A percentile compares a stretch with the other conserved stretches of the same genome.
These are phyloP conservation scores for Tinea semifulvella DNA, from an alignment of 2,888 invertebrate genomes.

Conservation along the genomic window DNA sequence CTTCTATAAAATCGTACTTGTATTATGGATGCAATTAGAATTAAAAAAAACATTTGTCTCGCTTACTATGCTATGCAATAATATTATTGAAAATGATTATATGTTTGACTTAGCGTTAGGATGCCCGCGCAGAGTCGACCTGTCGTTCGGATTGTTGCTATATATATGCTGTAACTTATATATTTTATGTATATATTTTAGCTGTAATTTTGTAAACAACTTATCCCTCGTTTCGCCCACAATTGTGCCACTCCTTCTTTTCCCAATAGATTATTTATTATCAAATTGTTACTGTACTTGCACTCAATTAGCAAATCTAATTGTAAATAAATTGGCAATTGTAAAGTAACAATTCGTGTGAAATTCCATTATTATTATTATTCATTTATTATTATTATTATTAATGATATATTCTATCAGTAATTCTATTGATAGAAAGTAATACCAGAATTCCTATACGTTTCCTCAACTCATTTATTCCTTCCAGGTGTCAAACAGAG, in stretches of 20 bases:
- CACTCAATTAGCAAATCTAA: too few species aligned
- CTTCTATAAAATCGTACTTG: slow-evolving; percentile 8
- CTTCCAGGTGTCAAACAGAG: too few species aligned
- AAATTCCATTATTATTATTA: not conserved
- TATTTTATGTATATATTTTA: not conserved
- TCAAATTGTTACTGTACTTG: slow-evolving; percentile 2
- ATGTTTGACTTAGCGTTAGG: slow-evolving; percentile 55
- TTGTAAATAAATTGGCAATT: too few species aligned
- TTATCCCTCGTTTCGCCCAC: slow-evolving; percentile 45
- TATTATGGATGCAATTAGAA: not conserved
- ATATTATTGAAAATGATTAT: slow-evolving; percentile 17
- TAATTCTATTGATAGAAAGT: too few species aligned
- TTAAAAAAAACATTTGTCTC: slow-evolving; percentile 4
- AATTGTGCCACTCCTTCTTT: slow-evolving; percentile 14
- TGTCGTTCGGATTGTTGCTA: slow-evolving; percentile 27
- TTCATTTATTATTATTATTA: not conserved
- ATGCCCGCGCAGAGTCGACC: slow-evolving; percentile 59
- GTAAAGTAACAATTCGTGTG: slow-evolving; percentile 9
- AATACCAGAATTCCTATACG: too few species aligned
- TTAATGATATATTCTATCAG: not conserved
- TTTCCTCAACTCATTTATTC: too few species aligned
- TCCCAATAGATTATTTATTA: not conserved
- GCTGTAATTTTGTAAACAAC: slow-evolving; percentile 48
- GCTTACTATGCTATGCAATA: slow-evolving; percentile 1
- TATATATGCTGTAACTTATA: not conserved